These are phyloP conservation scores for Nasonia longicornis DNA, from an alignment of 1,140 invertebrate genomes.

Conservation along the genomic window DNA sequence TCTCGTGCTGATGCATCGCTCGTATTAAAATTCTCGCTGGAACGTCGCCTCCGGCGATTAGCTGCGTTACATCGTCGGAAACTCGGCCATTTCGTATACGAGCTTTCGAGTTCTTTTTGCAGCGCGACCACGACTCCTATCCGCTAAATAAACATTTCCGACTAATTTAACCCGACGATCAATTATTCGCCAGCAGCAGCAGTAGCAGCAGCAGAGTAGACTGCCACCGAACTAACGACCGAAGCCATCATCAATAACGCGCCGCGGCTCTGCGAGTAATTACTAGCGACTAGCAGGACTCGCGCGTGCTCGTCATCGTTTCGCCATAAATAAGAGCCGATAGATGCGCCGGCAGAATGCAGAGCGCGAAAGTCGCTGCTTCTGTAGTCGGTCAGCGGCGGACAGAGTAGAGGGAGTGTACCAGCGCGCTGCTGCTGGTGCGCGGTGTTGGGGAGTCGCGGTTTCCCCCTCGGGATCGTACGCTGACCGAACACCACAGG, in stretches of 20 bases:
- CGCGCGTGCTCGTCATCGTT: conserved; percentile 38
- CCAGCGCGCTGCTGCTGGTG: too few relatives aligned
- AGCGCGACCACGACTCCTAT: neutral
- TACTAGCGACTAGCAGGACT: conserved; percentile 13
- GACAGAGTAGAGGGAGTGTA: neutral
- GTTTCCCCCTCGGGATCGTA: conserved; percentile 32
- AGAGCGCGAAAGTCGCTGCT: conserved; percentile 1
- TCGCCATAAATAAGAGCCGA: conserved; percentile 42
- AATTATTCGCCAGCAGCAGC: conserved; percentile 34
- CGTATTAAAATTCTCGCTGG: neutral
- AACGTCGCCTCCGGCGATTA: neutral
- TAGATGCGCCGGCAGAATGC: neutral
- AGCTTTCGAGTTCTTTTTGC: too few relatives aligned
- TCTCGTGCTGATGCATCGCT: neutral
- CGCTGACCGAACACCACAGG: conserved; percentile 40
- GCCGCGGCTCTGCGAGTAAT: conserved; percentile 34
- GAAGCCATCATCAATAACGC: conserved; percentile 43
- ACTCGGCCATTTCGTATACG: neutral
- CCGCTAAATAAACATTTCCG: conserved; percentile 34
- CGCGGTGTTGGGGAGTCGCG: conserved; percentile 27
- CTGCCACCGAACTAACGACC: conserved; percentile 32
- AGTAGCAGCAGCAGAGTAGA: neutral
- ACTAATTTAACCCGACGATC: conserved; percentile 42
- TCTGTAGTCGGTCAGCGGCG: neutral
- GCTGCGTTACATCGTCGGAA: neutral